Base-by-base conservation (phyloP, 1,140 invertebrate species). In the Aphelenchoides besseyi region DNA sequence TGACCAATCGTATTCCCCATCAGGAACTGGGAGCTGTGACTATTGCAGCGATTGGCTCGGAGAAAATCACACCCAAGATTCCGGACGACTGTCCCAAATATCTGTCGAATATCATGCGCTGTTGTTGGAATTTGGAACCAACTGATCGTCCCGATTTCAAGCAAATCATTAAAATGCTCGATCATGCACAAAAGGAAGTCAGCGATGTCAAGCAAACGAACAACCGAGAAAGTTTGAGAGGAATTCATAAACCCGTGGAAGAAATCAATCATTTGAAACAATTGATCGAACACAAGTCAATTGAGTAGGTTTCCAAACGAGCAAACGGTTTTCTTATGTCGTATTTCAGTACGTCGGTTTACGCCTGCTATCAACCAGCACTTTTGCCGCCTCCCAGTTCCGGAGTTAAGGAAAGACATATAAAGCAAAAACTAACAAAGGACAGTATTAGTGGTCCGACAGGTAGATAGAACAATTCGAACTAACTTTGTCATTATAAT, bases 31-130 rank as follows among this genome's bases (percentile, higher is more conserved):
- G 30, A 1, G 26, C n/a, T 32, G 12, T 35, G 1, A 12, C 12
- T 18, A 28, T 41, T 32, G 32, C 30, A 1, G 32, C 32, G n/a
- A 32, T 66, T 1, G 32, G 16, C 32, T 26, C n/a, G 32, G 12
- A 37, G 12, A 66, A 66, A 9, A 16, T 18, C n/a, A 66, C 63
- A n/a, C 63, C 63, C 12, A 37, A 32, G 16, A 66, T 66, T 32
- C 63, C 63, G 18, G 63, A 66, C 16, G 36, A 66, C 30, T 66
- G 63, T 8, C 63, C 63, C 1, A 33, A 33, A 1, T 16, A 35
- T 29, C n/a, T 66, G 12, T 12, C 16, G 16, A 53, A 66, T 53
- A 16, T 66, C 12, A 66, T 66, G 63, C 12, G 30, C 30, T 23
- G 26, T 23, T 66, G 63, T 53, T 66, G 63, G 63, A 23, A 66